These are phyloP conservation scores for Syrphus vitripennis DNA, from an alignment of 2,888 invertebrate genomes.

Conservation along the genomic window DNA sequence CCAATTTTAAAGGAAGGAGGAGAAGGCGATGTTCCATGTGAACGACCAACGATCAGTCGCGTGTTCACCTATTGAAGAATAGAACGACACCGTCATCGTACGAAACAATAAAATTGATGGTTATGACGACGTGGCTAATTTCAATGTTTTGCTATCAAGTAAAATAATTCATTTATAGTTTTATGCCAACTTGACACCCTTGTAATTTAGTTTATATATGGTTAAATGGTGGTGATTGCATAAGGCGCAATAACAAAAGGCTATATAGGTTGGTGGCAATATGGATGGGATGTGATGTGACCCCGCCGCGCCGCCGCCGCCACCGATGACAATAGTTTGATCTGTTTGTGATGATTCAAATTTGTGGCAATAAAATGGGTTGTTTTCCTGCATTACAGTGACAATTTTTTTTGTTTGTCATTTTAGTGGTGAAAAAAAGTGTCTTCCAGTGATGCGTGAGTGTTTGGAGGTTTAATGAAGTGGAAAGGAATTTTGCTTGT, in stretches of 20 bases:
- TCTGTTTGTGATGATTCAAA: conserved; percentile 68
- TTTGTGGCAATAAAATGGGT: conserved; percentile 59
- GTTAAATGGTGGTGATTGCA: conserved; percentile 45
- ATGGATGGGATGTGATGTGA: not conserved
- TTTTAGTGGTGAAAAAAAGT: conserved; percentile 15
- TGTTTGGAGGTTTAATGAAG: conserved; percentile 67
- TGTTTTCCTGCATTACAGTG: conserved; percentile 9
- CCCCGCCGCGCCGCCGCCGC: no score
- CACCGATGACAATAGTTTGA: conserved; percentile 47
- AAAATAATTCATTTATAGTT: conserved; percentile 79
- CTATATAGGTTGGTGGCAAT: not conserved
- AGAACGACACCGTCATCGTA: not conserved
- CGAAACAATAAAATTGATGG: not conserved
- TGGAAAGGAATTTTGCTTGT: conserved; percentile 70
- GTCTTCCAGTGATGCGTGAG: not conserved
- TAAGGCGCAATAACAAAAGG: conserved; percentile 31
- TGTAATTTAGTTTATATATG: conserved; percentile 38
- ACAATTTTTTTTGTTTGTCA: conserved; percentile 45
- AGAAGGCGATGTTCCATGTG: conserved; percentile 60
- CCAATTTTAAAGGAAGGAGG: conserved; percentile 43
- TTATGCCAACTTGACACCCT: conserved; percentile 57
- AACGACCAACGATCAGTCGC: conserved; percentile 73
- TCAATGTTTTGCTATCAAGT: conserved; percentile 77
- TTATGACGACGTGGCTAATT: conserved; percentile 80
- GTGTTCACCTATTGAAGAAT: conserved; percentile 65